Conservation (phyloP, 2,113 vertebrate genomes). For the Heloderma charlesbogerti region DNA sequence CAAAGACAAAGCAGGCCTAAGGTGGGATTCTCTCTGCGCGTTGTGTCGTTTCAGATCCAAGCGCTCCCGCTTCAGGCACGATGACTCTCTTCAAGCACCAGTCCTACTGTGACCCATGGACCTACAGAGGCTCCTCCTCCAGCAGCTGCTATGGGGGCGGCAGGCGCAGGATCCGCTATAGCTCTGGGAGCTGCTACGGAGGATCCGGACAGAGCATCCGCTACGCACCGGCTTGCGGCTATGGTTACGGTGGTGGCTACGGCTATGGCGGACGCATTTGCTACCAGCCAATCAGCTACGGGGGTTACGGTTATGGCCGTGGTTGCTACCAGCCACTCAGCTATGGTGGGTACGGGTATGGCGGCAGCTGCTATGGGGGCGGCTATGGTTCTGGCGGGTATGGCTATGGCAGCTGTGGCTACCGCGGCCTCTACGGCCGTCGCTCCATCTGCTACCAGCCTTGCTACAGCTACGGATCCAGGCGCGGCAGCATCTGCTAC, state of each 20-base stretch:
- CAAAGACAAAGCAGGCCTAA: too few relatives aligned
- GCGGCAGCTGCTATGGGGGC: background rate
- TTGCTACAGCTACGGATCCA: background rate
- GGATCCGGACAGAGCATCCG: background rate
- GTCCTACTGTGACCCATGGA: background rate
- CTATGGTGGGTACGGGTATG: background rate
- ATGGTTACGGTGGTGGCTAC: background rate
- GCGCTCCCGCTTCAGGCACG: background rate
- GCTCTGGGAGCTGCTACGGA: background rate
- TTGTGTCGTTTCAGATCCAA: slow-evolving; percentile 11
- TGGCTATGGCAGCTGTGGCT: too few relatives aligned
- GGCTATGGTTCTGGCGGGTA: background rate
- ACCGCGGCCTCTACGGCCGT: background rate
- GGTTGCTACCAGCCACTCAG: background rate
- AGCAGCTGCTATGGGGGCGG: background rate
- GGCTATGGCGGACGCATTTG: background rate
- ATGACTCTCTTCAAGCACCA: background rate
- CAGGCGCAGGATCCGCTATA: rapidly evolving
- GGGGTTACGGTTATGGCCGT: background rate
- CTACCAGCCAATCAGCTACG: background rate
- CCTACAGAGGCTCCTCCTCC: background rate
- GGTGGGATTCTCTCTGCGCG: background rate
- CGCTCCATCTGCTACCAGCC: background rate
- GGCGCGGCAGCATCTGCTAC: background rate
- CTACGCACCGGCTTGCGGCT: background rate